Evolutionary conservation across 64 coral and sea anemone species (phyloP), one percentile per base, ranked within the genome.

Genomic region (Pachyseris speciosa): DNA sequence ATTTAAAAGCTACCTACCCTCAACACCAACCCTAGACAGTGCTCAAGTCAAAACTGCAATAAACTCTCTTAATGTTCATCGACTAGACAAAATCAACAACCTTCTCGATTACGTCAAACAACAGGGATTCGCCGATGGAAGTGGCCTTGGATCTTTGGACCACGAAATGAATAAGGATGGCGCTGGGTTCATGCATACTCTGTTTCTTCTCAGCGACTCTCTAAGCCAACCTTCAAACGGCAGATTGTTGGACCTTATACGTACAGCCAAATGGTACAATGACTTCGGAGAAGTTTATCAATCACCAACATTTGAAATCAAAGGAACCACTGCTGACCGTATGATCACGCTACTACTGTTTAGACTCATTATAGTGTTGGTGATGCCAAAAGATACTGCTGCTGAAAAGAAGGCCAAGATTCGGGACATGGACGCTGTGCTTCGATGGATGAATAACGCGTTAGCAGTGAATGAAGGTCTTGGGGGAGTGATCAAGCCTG

Each of bases 251-350:
- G 30, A n/a, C 13, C 49, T 86, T 16, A 77, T 93, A 9, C 51
- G 79, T 0, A 61, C 91, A 20, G 61, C 86, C 69, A 93, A 93
- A 66, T 93, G 91, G 84, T 94, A 75, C 57, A 84, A 69, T 20
- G 90, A 92, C 34, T 92, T 92, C 26, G 72, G 72, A 20, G 90
- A 92, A 34, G 61, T 94, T 36, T 94, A 89, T 66, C 92, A 94
- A 71, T 22, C 60, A 6, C 69, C 69, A 30, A 29, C 55, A 15
- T 91, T 65, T 65, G 89, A 83, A 65, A 84, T 84, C 36, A 38
- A 76, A 74, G 92, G 92, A 45, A 94, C 92, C 1, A 94, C 92
- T 6, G 93, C 93, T 25, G 93, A 94, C 49, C 86, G 93, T 7
- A 94, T 94, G 79, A 73, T 81, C 22, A 90, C 76, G 6, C 41